Base-by-base conservation (phyloP, 2,797 vertebrate species). In the Coreius guichenoti region DNA sequence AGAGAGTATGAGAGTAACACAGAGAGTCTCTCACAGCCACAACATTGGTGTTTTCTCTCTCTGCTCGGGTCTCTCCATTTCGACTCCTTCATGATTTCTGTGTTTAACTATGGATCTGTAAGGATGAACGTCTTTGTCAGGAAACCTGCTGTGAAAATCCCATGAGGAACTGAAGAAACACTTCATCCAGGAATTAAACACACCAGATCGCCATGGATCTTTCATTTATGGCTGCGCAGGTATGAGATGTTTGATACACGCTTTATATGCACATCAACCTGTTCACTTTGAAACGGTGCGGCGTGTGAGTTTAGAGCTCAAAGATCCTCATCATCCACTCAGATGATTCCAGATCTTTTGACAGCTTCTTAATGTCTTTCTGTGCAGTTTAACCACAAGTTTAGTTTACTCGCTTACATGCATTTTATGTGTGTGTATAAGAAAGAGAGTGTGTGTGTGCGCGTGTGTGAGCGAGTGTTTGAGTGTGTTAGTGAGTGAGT, bases 161-260 rank as follows among this genome's bases (percentile, higher is more conserved):
- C 3, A 36, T 4, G 58, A 49, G 31, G 29, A 65, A 26, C 72
- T 43, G 23, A 83, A 75, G 14, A 54, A 67, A 54, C 49, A 54
- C 21, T 75, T 83, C 11, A 19, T 58, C 33, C 43, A 75, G 67
- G 63, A 85, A 72, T 21, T 82, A 74, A 63, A 36, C 76, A n/a
- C 16, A 49, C 36, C 36, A 85, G 81, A 87, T 23, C 95, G 95
- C 86, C 83, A 99, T 99, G 98, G 98, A 99, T 92, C 96, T 99
- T 87, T 98, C 98, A 86, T 99, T 99, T 88, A 98, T 99, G 97
- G 97, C 98, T 79, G 97, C 97, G 51, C 98, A 99, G 98, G 98
- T 99, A 94, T 92, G 92, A 90, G 45, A 45, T 76, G n/a, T 23
- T 13, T 4, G 86, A 39, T 8, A 33, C 1, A 5, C 14, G 54